Evolutionary conservation across 2,888 invertebrate species (phyloP).

Genomic region (Plutella xylostella): DNA sequence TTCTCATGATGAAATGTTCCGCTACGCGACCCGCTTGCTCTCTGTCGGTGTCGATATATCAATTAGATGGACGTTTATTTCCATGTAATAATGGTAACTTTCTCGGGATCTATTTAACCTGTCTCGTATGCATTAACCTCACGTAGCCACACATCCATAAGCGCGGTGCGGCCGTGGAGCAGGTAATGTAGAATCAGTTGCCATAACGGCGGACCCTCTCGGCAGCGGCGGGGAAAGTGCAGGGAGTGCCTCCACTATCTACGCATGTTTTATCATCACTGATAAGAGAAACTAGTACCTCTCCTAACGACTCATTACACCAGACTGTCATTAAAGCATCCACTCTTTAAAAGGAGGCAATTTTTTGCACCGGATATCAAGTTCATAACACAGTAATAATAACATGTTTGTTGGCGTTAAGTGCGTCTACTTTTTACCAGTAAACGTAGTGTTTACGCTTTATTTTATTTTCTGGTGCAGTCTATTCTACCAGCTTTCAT

Average conservation of each 20-base stretch:
- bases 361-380: constrained; percentile 23
- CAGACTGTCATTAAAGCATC: constrained; percentile 24
- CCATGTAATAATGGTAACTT: constrained; percentile 30
- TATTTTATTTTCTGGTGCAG: background rate
- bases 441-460: background rate
- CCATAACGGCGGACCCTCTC: constrained; percentile 38
- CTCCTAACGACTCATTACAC: constrained; percentile 44
- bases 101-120: constrained; percentile 36
- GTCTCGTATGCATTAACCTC: constrained; percentile 43
- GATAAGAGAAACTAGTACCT: constrained; percentile 61
- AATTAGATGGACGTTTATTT: constrained; percentile 17
- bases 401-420: constrained; percentile 4
- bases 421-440: constrained; percentile 4
- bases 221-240: constrained; percentile 48
- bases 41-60: constrained; percentile 5
- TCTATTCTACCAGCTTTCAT: background rate
- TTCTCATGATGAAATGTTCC: too few relatives aligned
- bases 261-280: constrained; percentile 61
- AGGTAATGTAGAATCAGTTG: constrained; percentile 40
- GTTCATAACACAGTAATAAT: constrained; percentile 13
- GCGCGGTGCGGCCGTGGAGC: constrained; percentile 33
- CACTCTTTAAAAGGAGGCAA: constrained; percentile 15
- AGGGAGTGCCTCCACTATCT: constrained; percentile 47
- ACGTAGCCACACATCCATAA: constrained; percentile 42
- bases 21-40: constrained; percentile 7